Conservation (phyloP, 1,140 invertebrate genomes). For the Tetragonula clypearis region DNA sequence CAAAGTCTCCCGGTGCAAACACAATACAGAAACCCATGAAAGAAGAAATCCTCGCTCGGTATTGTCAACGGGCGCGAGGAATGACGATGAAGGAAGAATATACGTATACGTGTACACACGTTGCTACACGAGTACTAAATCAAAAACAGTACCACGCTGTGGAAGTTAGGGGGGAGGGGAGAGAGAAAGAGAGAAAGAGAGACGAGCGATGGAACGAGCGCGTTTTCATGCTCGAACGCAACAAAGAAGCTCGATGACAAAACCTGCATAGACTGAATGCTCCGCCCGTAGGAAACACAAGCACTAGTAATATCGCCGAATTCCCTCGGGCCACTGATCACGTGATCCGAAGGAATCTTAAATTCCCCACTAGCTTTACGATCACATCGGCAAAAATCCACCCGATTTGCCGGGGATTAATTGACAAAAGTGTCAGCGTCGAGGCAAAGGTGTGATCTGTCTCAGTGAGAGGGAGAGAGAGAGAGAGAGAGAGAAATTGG, state of each 20-base stretch:
- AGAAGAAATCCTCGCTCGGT: constrained; percentile 35
- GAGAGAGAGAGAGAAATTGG: not conserved
- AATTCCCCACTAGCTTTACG: constrained; percentile 62
- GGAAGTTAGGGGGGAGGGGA: constrained; percentile 40
- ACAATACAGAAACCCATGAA: constrained; percentile 27
- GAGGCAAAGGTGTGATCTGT: too few species aligned
- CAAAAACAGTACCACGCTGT: constrained; percentile 55
- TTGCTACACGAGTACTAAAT: constrained; percentile 41
- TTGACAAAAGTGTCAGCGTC: not conserved
- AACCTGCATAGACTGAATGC: constrained; percentile 73
- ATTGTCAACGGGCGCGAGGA: constrained; percentile 53
- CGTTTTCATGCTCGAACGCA: constrained; percentile 73
- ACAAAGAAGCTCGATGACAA: constrained; percentile 78
- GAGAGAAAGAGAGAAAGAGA: not conserved
- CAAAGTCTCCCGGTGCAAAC: not conserved
- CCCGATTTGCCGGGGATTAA: not conserved
- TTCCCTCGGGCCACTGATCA: constrained; percentile 45
- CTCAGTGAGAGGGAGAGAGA: too few species aligned
- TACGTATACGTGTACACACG: constrained; percentile 13
- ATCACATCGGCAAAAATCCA: not conserved
- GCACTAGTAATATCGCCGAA: constrained; percentile 70
- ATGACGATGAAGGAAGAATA: constrained; percentile 45
- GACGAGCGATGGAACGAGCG: constrained; percentile 65
- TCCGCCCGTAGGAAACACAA: constrained; percentile 64
- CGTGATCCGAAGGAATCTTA: constrained; percentile 60